Evolutionary conservation across 2,113 vertebrate species (phyloP), one percentile per base, ranked within the genome.

Genomic region (Apodemus speciosus): DNA sequence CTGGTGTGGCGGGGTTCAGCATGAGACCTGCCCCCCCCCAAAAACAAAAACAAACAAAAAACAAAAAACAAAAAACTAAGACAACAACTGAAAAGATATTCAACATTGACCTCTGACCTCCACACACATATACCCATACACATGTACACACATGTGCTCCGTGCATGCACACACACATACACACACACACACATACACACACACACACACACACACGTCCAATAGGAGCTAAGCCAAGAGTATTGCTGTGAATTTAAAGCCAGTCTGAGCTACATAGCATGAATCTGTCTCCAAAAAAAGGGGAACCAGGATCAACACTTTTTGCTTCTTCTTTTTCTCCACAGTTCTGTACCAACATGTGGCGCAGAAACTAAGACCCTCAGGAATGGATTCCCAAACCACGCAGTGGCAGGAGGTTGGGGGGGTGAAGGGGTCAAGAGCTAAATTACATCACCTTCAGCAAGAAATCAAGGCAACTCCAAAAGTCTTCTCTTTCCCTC

Each of bases 391-490:
- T 18, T 71, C 51, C 79, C 16, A 76, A 92, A 15, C 46, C 64
- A 66, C 15, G 51, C 27, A 60, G 60, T 32, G 68, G 20, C 27
- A 32, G 62, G 56, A 11, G 49, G 30, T n/a, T 32, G 51, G 18
- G 46, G 15, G 62, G 40, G n/a, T n/a, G n/a, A 40, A 62, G 84
- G 21, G 53, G 1, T n/a, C 43, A 6, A 53, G 6, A 38, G 69
- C 85, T 64, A 89, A 58, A 66, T 85, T 27, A 84, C 8, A 92
- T 83, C 90, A 86, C 11, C 35, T 60, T 89, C 80, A 62, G 35
- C 79, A 91, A 91, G 79, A 80, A 58, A 53, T 38, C 3, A 38
- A 81, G 30, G 66, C 38, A 40, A 43, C 35, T 87, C 80, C 16
- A 38, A 71, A n/a, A 7, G 10, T 30, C 69, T 72, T 66, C 60